Conservation (phyloP, 2,113 vertebrate species). For the Mirounga angustirostris region DNA sequence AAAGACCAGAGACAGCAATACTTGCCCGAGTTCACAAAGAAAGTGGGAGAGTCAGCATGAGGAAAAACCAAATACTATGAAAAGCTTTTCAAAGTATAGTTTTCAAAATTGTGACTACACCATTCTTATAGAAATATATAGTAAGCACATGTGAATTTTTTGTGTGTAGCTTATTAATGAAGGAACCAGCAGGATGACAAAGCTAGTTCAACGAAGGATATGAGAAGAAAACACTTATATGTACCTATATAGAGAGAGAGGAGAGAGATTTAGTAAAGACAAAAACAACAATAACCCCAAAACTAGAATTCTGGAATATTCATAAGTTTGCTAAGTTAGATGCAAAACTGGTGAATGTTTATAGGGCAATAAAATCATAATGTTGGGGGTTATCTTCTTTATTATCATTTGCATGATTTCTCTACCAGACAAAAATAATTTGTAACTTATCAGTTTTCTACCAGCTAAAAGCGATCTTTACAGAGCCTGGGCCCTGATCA, state of each 20-base stretch:
- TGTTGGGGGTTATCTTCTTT: background rate
- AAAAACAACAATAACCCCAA: background rate
- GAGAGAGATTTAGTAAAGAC: background rate
- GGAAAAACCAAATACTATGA: background rate
- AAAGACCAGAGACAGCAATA: background rate
- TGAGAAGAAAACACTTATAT: background rate
- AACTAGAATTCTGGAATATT: background rate
- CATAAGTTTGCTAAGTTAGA: background rate
- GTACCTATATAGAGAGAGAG: background rate
- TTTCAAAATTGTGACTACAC: background rate
- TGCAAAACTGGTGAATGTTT: background rate
- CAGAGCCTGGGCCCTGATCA: conserved; percentile 33
- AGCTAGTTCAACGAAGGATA: background rate
- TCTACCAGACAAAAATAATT: conserved; percentile 51
- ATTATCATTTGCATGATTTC: background rate
- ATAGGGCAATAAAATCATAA: background rate
- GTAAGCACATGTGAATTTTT: background rate
- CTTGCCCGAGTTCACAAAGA: background rate
- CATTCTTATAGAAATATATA: background rate
- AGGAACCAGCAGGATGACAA: background rate
- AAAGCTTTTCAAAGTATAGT: background rate
- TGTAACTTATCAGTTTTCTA: conserved; percentile 33
- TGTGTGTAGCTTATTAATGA: background rate
- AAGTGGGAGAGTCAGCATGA: background rate
- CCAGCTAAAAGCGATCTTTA: conserved; percentile 34